A percentile compares a stretch with the other conserved stretches of the same genome.
Evolutionary conservation across 2,113 vertebrate genomes (phyloP).

Genomic region (Halichoerus grypus): DNA sequence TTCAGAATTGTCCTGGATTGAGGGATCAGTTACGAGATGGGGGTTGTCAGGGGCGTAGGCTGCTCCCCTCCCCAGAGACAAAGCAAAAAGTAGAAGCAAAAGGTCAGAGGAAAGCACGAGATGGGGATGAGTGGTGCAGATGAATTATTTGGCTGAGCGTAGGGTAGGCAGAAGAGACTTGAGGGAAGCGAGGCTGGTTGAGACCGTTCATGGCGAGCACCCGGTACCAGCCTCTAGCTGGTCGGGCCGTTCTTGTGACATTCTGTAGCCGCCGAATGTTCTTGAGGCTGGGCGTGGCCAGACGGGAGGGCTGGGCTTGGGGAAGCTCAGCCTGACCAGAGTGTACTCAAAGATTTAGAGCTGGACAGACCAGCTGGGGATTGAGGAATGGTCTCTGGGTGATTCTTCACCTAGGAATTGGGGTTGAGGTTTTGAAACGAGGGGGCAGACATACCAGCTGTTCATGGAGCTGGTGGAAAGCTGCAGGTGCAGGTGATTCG

Average conservation of each 20-base stretch:
- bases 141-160: background rate
- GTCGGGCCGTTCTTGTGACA: rapidly evolving
- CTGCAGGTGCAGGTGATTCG: background rate
- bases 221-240: background rate
- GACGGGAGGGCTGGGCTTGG: background rate
- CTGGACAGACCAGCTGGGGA: background rate
- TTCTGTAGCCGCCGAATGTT: background rate
- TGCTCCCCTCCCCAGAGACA: background rate
- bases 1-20: background rate
- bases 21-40: background rate
- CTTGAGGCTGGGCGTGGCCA: background rate
- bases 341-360: background rate
- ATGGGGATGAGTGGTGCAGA: no score
- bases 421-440: background rate
- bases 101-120: background rate
- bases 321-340: background rate
- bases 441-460: background rate
- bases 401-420: background rate
- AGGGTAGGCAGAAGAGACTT: background rate
- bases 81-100: background rate
- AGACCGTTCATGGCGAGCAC: background rate
- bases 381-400: background rate
- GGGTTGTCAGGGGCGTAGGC: background rate
- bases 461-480: background rate
- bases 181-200: background rate